A percentile compares a stretch with the other conserved stretches of the same genome.
Conservation (phyloP, 2,113 vertebrate species). For the Furnarius figulus region DNA sequence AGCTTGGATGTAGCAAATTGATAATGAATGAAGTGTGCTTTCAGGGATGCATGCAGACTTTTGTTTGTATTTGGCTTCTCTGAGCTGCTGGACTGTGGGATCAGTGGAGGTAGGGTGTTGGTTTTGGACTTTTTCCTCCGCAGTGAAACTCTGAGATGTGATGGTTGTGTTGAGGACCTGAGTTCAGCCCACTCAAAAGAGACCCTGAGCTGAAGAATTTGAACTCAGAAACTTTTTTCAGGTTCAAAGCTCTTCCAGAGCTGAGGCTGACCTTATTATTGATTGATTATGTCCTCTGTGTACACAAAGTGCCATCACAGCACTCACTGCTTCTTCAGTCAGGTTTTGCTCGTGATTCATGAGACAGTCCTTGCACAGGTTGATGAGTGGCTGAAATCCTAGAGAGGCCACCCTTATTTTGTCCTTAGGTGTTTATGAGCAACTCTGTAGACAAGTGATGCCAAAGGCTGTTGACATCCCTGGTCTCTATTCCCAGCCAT, state of each 20-base stretch:
- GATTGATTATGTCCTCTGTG: neutral
- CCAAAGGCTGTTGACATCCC: neutral
- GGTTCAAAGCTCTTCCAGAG: neutral
- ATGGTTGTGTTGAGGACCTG: rapidly evolving
- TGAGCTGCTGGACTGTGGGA: neutral
- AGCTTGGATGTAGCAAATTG: neutral
- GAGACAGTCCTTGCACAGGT: neutral
- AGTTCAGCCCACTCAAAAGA: neutral
- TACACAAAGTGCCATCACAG: neutral
- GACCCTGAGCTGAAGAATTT: neutral
- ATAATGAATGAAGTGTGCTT: neutral
- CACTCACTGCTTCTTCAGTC: neutral
- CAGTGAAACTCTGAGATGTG: neutral
- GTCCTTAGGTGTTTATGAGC: neutral
- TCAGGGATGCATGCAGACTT: neutral
- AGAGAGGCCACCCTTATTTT: neutral
- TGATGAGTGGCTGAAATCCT: neutral
- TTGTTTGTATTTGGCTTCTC: neutral
- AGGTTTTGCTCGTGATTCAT: neutral
- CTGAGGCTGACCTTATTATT: neutral
- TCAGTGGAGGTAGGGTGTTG: neutral
- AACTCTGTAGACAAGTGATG: too few species aligned
- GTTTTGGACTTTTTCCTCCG: neutral
- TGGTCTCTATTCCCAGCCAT: neutral
- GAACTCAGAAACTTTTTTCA: neutral